Base-by-base conservation (phyloP, 2,797 vertebrate genomes). In the Enteromius mattozi region DNA sequence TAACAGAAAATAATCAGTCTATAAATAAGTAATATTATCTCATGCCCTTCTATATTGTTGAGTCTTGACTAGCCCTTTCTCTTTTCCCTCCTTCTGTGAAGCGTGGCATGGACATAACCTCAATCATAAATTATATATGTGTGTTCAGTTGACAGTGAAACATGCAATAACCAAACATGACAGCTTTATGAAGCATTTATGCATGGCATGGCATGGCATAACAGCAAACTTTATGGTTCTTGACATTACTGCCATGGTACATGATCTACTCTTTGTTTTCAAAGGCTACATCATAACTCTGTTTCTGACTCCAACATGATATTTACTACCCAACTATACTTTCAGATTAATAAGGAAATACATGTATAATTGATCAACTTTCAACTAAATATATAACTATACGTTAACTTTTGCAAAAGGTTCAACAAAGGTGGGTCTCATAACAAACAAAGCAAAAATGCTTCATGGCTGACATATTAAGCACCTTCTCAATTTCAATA, bases 121-220 rank as follows among this genome's bases (percentile, higher is more conserved):
- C 76, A 65, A 13, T 40, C 42, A 51, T 78, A 24, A 66, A 54
- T 74, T 37, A 80, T 80, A 51, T 51, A 80, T 54, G 63, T 63
- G n/a, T 47, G 47, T 76, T 81, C 45, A 69, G 12, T 66, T 66
- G 71, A 80, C 0, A 16, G 37, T 65, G 42, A 65, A 33, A 54
- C n/a, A 3, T 30, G 49, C 72, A 65, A 47, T 72, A 86, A 68
- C 21, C 42, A 27, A 30, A 70, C 40, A 47, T 65, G 77, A 47
- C 35, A 49, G 30, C 33, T 51, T 47, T 85, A 79, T 85, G 68
- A 75, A 85, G 68, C 27, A 87, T 82, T 85, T 21, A 80, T 79
- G 61, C 19, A 68, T 66, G 40, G 78, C 24, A 51, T 19, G 37
- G 59, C 51, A 61, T 61, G 76, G 27, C 27, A 21, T 21, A 59